Evolutionary conservation across 2,113 vertebrate genomes (phyloP), one percentile per base, ranked within the genome.

Genomic region (Bujurquina vittata): DNA sequence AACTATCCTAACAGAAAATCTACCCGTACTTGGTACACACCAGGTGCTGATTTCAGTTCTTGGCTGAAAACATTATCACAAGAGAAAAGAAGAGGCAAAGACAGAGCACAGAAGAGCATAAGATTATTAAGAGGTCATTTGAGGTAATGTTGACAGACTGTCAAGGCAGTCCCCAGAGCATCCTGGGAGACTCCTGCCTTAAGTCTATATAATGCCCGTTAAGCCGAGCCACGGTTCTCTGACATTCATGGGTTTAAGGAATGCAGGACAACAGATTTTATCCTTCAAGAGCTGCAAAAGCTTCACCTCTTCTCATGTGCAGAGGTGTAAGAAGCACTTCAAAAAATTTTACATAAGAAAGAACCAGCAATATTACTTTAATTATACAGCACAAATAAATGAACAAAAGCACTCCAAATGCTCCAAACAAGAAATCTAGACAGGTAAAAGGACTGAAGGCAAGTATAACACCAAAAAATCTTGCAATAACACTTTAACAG

Each of bases 151-250:
- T 85, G 84, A 77, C 80, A 88, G 75, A 69, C 88, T 85, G 81
- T 81, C 75, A 85, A 52, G 65, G 87, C 86, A 83, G 74, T 87
- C 87, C 78, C 88, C 62, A 46, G 85, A 80, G 67, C 73, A 63
- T 56, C 52, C 55, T 76, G 75, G 79, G 85, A 89, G 60, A 84
- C 23, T 75, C 55, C 8, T 59, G 62, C 76, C 72, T 83, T 87
- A 87, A 89, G 77, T 87, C 84, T 80, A 54, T 90, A 92, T 90
- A 92, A 90, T 67, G 57, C 85, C 86, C 77, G 75, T 86, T 75
- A 85, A 85, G 81, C 80, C 76, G 35, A 75, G 69, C 7, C 63
- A 87, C 79, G 35, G 86, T 77, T 84, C 75, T 82, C 79, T 26
- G 20, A 83, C 72, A 81, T 86, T 85, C 52, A 84, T 77, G 12